Conservation (phyloP, 2,888 invertebrate genomes). For the Timandra comae region DNA sequence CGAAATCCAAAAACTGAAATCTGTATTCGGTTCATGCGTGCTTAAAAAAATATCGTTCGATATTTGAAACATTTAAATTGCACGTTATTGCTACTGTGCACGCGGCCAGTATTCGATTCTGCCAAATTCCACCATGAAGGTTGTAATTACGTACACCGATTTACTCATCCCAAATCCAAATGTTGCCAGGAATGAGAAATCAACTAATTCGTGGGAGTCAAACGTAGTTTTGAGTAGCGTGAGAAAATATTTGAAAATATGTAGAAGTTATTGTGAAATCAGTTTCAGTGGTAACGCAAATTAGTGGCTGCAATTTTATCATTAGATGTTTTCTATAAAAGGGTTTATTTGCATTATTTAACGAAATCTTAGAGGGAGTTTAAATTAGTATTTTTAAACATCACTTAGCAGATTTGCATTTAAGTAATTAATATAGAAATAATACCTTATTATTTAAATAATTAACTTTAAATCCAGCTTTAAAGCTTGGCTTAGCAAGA, state of each 20-base stretch:
- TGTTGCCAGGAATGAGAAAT: conserved; percentile 65
- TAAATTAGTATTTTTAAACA: too few species aligned
- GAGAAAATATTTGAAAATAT: conserved; percentile 57
- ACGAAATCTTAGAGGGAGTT: too few species aligned
- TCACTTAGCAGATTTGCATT: too few species aligned
- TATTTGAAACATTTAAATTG: conserved; percentile 76
- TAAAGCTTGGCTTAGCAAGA: too few species aligned
- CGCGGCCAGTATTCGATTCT: conserved; percentile 49
- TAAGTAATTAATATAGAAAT: too few species aligned
- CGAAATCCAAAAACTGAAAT: neutral
- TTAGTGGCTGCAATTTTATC: too few species aligned
- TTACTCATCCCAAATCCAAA: conserved; percentile 61
- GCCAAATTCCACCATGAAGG: conserved; percentile 58
- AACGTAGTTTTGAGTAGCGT: conserved; percentile 53
- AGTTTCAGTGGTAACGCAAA: too few species aligned
- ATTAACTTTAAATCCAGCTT: too few species aligned
- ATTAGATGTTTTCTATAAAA: too few species aligned
- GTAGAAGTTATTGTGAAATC: too few species aligned
- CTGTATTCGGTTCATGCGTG: conserved; percentile 18
- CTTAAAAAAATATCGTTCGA: conserved; percentile 42
- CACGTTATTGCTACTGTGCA: conserved; percentile 74
- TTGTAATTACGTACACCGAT: conserved; percentile 69
- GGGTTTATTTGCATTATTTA: too few species aligned
- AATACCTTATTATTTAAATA: too few species aligned
- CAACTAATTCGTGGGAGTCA: conserved; percentile 69